These are phyloP conservation scores for Limenitis camilla DNA, from an alignment of 2,888 invertebrate species.

Conservation along the genomic window DNA sequence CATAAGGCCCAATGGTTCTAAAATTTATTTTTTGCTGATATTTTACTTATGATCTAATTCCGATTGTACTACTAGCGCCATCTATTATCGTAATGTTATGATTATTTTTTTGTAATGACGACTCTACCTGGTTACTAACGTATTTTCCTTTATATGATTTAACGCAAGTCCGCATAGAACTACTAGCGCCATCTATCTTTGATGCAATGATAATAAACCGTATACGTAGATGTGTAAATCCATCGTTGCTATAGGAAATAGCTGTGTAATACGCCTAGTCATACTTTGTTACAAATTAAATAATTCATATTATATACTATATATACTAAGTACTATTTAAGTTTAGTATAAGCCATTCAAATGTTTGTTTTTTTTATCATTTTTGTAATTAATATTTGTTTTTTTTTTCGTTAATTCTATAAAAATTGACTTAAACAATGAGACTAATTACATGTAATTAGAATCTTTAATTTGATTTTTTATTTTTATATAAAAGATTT, in stretches of 20 bases:
- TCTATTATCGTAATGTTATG: too few relatives aligned
- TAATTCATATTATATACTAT: constrained; percentile 10
- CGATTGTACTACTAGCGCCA: too few relatives aligned
- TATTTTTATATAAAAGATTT: constrained; percentile 12
- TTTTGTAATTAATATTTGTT: constrained; percentile 1
- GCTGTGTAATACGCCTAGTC: constrained; percentile 23
- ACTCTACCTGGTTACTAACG: too few relatives aligned
- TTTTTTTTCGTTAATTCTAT: constrained; percentile 5
- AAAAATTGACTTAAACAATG: background rate
- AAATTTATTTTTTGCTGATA: too few relatives aligned
- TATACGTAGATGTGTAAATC: too few relatives aligned
- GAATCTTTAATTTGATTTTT: constrained; percentile 7
- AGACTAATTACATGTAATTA: constrained; percentile 2
- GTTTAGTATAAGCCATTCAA: constrained; percentile 3
- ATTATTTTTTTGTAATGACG: too few relatives aligned
- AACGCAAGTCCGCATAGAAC: too few relatives aligned
- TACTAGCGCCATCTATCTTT: too few relatives aligned
- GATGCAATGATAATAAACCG: too few relatives aligned
- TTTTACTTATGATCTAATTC: too few relatives aligned
- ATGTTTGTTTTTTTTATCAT: constrained; percentile 1
- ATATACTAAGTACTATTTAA: constrained; percentile 12
- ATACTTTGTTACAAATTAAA: constrained; percentile 25
- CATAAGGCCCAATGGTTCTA: too few relatives aligned
- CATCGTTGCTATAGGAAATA: background rate
- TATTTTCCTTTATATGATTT: too few relatives aligned